phyloP scores from a whole-genome alignment of 2,888 invertebrate species.

The Plagodis dolabraria region DNA sequence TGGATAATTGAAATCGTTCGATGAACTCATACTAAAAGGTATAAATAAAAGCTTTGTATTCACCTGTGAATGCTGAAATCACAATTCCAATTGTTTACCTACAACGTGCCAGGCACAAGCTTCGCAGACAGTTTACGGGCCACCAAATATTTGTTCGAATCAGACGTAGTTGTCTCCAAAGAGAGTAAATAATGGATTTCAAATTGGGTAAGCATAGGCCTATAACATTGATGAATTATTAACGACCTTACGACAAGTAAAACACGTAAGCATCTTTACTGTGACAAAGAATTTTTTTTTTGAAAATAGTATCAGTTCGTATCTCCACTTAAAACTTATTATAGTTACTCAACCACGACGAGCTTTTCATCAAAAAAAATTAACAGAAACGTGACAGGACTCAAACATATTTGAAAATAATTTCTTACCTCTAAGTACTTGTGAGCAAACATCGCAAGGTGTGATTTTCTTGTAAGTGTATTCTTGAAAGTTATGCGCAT shows the following conservation, averaged over 20 bases:
- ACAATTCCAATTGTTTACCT: conserved; percentile 38
- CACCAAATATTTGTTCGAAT: conserved; percentile 32
- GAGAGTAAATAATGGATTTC: conserved; percentile 32
- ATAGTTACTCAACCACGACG: no score
- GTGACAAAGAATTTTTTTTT: no score
- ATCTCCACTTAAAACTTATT: no score
- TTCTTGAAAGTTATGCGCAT: conserved; percentile 95
- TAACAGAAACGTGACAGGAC: background rate
- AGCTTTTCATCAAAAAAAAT: background rate
- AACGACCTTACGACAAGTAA: background rate
- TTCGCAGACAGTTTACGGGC: conserved; percentile 32
- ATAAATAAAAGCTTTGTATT: conserved; percentile 22
- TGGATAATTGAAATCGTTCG: conserved; percentile 12
- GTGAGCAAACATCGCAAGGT: conserved; percentile 96
- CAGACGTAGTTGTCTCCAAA: conserved; percentile 28
- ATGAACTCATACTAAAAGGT: conserved; percentile 12
- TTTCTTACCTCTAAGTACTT: conserved; percentile 92
- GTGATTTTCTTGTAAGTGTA: conserved; percentile 98
- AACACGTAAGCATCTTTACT: no score
- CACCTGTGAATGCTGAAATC: conserved; percentile 26
- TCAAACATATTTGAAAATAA: conserved; percentile 12
- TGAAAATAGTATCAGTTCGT: no score
- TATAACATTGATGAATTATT: background rate
- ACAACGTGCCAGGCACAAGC: conserved; percentile 44
- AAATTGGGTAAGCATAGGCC: conserved; percentile 9